phyloP scores from a whole-genome alignment of 2,797 vertebrate species.

The Crenuchus spilurus region DNA sequence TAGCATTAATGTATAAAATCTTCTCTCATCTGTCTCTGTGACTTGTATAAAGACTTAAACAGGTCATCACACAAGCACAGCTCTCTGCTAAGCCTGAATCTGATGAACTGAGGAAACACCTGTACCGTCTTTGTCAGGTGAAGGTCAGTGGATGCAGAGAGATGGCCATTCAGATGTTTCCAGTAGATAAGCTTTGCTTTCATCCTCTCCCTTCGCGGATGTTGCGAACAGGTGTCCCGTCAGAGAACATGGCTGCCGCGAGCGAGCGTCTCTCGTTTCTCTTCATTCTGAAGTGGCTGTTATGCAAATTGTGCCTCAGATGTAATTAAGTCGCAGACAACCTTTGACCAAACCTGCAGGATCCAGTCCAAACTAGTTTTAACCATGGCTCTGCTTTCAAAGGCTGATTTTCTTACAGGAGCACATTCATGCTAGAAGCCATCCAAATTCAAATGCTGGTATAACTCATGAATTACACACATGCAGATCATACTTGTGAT shows the following conservation, averaged over 20 bases:
- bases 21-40: not conserved
- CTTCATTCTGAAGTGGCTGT: constrained; percentile 47
- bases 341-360: constrained; percentile 53
- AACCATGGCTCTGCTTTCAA: not conserved
- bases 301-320: constrained; percentile 55
- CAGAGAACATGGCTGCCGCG: constrained; percentile 15
- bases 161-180: constrained; percentile 40
- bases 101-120: constrained; percentile 14
- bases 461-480: constrained; percentile 21
- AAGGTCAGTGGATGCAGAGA: constrained; percentile 47
- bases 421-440: not conserved
- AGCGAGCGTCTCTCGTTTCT: constrained; percentile 18
- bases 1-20: not conserved
- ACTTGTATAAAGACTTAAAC: not conserved
- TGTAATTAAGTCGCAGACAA: constrained; percentile 49
- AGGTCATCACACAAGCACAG: not conserved
- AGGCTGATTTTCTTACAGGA: constrained; percentile 10
- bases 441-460: constrained; percentile 3
- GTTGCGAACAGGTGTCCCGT: constrained; percentile 24
- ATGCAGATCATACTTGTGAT: not conserved
- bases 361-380: constrained; percentile 42
- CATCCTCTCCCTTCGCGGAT: constrained; percentile 21
- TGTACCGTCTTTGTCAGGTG: constrained; percentile 28
- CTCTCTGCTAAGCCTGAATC: constrained; percentile 4
- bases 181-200: constrained; percentile 45